Evolutionary conservation across 2,113 vertebrate species (phyloP).

Genomic region (Chionomys nivalis): DNA sequence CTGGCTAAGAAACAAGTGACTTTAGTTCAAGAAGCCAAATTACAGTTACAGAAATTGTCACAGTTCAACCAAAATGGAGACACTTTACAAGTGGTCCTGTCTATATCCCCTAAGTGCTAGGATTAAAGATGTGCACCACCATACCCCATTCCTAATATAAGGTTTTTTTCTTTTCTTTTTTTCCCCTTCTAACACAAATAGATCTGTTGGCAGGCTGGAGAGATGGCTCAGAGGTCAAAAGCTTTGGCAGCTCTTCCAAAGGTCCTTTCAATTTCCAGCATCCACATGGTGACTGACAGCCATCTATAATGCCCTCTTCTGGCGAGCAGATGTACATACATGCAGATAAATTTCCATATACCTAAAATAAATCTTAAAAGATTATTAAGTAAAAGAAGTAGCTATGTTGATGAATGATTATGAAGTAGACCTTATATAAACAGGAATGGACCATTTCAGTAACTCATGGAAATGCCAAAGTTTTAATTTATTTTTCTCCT

Average conservation of each 20-base stretch:
- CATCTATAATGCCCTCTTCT: no score
- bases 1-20: neutral
- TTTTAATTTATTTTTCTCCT: neutral
- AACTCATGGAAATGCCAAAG: neutral
- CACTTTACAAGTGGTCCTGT: neutral
- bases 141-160: neutral
- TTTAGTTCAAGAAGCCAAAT: neutral
- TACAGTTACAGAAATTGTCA: neutral
- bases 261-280: no score
- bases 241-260: no score
- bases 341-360: no score
- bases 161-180: neutral
- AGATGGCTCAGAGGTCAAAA: no score
- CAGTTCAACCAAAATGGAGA: neutral
- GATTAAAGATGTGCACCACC: neutral
- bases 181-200: neutral
- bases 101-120: no score
- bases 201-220: neutral
- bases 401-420: slow-evolving; percentile 3
- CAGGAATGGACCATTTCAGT: neutral
- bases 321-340: no score
- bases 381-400: neutral
- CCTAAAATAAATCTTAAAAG: no score
- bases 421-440: slow-evolving; percentile 2
- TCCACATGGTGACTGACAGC: no score